Evolutionary conservation across 2,113 vertebrate genomes (phyloP), one percentile per base, ranked within the genome.

Genomic region (Corvus hawaiiensis): DNA sequence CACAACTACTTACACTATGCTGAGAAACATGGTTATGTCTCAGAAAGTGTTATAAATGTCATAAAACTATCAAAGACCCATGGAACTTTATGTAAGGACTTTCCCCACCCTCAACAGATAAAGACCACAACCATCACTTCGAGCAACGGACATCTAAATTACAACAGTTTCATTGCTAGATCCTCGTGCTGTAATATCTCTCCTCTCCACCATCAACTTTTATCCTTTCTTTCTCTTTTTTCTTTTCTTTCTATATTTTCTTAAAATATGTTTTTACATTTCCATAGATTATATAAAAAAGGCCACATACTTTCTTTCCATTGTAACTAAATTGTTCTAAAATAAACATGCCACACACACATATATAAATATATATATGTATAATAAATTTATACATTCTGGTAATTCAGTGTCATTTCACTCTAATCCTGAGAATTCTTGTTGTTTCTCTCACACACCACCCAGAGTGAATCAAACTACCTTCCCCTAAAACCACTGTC

Each of bases 121-220:
- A 55, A n/a, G 49, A 48, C 28, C 26, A 54, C 19, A 71, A 48
- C 7, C 30, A n/a, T 27, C 16, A 30, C 41, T 71, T 24, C 24
- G 20, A 55, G 24, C 28, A 69, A 48, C 6, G 8, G 13, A 48
- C 16, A 30, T n/a, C 41, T 41, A 35, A 71, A 44, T 30, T 21
- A 21, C 20, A 55, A 35, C 18, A 71, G 9, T 35, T 30, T 30
- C 10, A 24, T 21, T 33, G 35, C 6, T 55, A 32, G 21, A 78
- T 30, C 19, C 19, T 62, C 0, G 0, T 33, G 23, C 7, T 2
- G 16, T 55, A 13, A 9, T 39, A 39, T 39, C 23, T 62, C 33
- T 69, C 37, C 49, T 79, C n/a, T 62, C 19, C 23, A 17, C 20
- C 10, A 55, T n/a, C 24, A 24, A 49, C 49, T 79, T 54, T 30